phyloP scores from a whole-genome alignment of 2,113 vertebrate genomes.

The Neolamprologus sp. region DNA sequence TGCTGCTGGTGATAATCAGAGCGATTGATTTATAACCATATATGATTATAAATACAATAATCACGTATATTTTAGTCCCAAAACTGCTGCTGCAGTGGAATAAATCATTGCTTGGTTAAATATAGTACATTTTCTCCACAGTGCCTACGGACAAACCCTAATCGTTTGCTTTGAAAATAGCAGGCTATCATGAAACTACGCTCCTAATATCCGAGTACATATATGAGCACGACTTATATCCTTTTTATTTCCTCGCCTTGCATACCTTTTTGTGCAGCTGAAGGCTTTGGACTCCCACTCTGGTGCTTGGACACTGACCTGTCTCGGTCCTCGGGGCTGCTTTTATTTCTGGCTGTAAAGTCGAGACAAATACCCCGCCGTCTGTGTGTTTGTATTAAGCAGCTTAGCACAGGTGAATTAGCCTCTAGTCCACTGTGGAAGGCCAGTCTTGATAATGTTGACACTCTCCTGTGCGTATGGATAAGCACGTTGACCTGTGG shows the following conservation, averaged over 20 bases:
- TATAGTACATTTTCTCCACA: neutral
- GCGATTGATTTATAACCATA: neutral
- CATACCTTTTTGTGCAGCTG: conserved; percentile 80
- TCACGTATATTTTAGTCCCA: neutral
- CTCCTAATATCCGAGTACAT: neutral
- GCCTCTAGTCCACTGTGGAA: neutral
- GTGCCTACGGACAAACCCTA: neutral
- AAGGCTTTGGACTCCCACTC: conserved; percentile 42
- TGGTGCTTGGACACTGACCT: conserved; percentile 58
- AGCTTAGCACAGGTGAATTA: neutral
- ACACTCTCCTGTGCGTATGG: neutral
- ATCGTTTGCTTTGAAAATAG: neutral
- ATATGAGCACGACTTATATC: neutral
- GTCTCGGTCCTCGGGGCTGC: conserved; percentile 20
- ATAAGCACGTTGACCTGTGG: neutral
- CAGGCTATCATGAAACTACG: neutral
- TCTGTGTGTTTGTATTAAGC: neutral
- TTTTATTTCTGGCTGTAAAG: conserved; percentile 52
- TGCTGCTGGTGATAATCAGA: neutral
- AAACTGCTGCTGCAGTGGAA: neutral
- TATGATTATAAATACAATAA: neutral
- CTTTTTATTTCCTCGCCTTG: neutral
- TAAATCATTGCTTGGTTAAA: neutral
- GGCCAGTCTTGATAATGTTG: neutral
- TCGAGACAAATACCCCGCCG: neutral